A percentile compares a stretch with the other conserved stretches of the same genome.
Conservation (phyloP, 2,888 invertebrate genomes). For the Stenodema calcarata region DNA sequence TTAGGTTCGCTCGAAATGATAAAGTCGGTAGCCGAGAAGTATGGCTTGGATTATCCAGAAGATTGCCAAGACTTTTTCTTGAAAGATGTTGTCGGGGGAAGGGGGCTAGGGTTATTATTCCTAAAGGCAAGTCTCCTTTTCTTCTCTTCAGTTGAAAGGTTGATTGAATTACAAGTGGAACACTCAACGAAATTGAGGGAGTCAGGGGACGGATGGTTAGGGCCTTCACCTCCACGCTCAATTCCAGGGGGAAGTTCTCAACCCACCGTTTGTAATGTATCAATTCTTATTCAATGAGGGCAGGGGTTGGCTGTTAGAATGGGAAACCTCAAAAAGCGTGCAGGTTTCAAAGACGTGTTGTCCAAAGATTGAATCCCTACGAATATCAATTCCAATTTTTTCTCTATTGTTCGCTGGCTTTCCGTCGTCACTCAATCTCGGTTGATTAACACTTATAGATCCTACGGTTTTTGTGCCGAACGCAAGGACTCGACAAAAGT, state of each 20-base stretch:
- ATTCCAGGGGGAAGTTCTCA: slow-evolving; percentile 11
- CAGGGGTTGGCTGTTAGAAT: not conserved
- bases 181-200: slow-evolving; percentile 41
- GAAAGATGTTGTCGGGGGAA: not conserved
- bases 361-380: not conserved
- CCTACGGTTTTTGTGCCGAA: not conserved
- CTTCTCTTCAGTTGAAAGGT: slow-evolving; percentile 39
- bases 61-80: not conserved
- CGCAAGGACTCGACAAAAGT: not conserved
- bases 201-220: not conserved
- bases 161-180: slow-evolving; percentile 48
- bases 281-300: slow-evolving; percentile 28
- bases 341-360: not conserved
- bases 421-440: not conserved
- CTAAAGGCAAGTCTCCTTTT: slow-evolving; percentile 19
- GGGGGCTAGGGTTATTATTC: slow-evolving; percentile 14
- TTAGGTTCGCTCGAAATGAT: not conserved
- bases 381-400: not conserved
- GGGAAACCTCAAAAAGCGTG: not conserved
- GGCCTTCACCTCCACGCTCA: slow-evolving; percentile 29
- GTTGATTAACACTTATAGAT: not conserved
- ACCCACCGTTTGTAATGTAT: slow-evolving; percentile 27
- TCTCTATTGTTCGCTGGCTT: not conserved
- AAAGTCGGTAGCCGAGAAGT: not conserved
- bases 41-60: slow-evolving; percentile 25